Percentiles rank a stretch among this genome's conserved stretches.
Conservation (phyloP, 2,888 invertebrate genomes). For the Drymonia ruficornis region DNA sequence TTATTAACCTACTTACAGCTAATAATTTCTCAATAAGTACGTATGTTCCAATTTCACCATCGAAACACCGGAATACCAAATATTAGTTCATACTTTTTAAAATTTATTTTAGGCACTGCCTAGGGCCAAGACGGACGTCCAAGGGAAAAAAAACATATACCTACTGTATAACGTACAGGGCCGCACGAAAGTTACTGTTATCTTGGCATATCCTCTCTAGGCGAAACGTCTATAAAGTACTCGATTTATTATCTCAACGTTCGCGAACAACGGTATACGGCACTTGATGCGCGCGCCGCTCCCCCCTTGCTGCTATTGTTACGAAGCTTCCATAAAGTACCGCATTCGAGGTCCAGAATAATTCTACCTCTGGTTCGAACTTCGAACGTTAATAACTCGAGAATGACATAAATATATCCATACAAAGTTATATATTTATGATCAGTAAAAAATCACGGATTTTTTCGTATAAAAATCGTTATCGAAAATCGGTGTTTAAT, state of each 20-base stretch:
- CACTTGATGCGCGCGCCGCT: slow-evolving; percentile 76
- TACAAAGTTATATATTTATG: slow-evolving; percentile 44
- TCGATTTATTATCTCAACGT: slow-evolving; percentile 70
- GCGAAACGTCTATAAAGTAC: slow-evolving; percentile 79
- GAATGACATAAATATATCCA: slow-evolving; percentile 12
- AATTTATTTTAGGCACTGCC: slow-evolving; percentile 57
- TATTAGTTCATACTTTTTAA: slow-evolving; percentile 34
- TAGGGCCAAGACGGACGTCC: slow-evolving; percentile 64
- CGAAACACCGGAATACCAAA: no score
- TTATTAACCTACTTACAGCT: no score
- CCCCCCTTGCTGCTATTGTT: slow-evolving; percentile 85
- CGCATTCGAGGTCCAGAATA: slow-evolving; percentile 63
- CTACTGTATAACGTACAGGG: slow-evolving; percentile 71
- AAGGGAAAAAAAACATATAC: slow-evolving; percentile 67
- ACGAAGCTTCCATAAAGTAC: slow-evolving; percentile 78
- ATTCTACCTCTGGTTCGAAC: slow-evolving; percentile 75
- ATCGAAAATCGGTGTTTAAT: slow-evolving; percentile 16
- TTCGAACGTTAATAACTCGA: slow-evolving; percentile 56
- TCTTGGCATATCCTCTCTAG: slow-evolving; percentile 86
- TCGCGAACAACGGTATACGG: slow-evolving; percentile 61
- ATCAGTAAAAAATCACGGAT: slow-evolving; percentile 61
- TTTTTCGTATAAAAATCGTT: slow-evolving; percentile 62
- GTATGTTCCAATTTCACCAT: no score
- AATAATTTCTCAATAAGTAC: no score
- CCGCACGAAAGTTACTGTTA: slow-evolving; percentile 85